A percentile compares a stretch with the other conserved stretches of the same genome.
Conservation (phyloP, 1,140 invertebrate species). For the Orussus abietinus region DNA sequence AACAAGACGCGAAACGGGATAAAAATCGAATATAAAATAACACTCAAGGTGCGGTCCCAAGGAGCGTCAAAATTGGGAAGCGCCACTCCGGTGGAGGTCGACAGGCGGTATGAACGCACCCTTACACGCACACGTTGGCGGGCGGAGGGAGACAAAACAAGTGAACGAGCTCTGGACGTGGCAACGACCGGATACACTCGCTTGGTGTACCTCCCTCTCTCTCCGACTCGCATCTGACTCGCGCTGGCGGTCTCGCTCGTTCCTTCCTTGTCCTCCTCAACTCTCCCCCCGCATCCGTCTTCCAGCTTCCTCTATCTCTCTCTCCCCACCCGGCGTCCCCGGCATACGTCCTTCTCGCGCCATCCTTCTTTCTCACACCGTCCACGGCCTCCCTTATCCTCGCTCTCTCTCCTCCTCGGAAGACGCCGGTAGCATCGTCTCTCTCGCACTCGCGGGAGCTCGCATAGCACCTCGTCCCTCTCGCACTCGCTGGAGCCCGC, state of each 20-base stretch:
- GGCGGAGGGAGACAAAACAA: conserved; percentile 41
- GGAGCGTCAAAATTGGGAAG: too few species aligned
- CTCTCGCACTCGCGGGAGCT: conserved; percentile 10
- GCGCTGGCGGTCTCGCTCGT: conserved; percentile 11
- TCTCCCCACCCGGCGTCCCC: too few species aligned
- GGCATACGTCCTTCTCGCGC: too few species aligned
- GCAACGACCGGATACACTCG: conserved; percentile 48
- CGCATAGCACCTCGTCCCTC: conserved; percentile 13
- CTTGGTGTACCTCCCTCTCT: conserved; percentile 26
- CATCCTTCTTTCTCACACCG: conserved; percentile 7
- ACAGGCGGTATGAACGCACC: conserved; percentile 13
- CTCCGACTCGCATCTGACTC: conserved; percentile 12
- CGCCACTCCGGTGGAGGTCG: too few species aligned
- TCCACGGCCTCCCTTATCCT: too few species aligned
- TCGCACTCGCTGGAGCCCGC: conserved; percentile 7
- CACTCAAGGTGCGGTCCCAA: too few species aligned
- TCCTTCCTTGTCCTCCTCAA: conserved; percentile 4
- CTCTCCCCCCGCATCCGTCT: conserved; percentile 1
- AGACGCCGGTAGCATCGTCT: too few species aligned
- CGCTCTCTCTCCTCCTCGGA: conserved; percentile 16
- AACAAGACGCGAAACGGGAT: too few species aligned
- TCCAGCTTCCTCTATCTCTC: conserved; percentile 6
- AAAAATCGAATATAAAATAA: too few species aligned
- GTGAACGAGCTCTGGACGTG: conserved; percentile 46
- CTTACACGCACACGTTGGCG: conserved; percentile 9